Base-by-base conservation (phyloP, 1,140 invertebrate species). In the Pseudomyrmex sp. region DNA sequence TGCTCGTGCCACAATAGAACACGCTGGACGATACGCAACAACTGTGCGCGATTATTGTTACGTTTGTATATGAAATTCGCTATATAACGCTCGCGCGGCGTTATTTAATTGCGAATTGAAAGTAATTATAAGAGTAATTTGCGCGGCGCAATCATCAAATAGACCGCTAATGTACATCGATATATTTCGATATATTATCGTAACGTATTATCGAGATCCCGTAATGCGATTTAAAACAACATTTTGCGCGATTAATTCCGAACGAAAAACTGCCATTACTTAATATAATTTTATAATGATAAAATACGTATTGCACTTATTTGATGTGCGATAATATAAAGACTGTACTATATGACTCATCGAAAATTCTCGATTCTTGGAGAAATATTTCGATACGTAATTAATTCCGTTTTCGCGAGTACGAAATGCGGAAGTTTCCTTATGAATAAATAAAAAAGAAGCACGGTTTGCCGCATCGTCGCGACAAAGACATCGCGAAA, bases 31-130 rank as follows among this genome's bases (percentile, higher is more conserved):
- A 2, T 23, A 13, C 18, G 15, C 46, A n/a, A 70, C 35, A 8
- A 80, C n/a, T 80, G 50, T 61, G 59, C 65, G 2, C 48, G 44
- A 50, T 44, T 10, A 35, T 48, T 61, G 15, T 68, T 46, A 20
- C 68, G 69, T 18, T 1, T 8, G n/a, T 3, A 18, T 50, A n/a
- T 50, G 56, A 5, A 3, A 20, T 12, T 1, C 4, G 13, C 1
- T 56, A 69, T 10, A 7, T 12, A 44, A 23, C 13, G 5, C 18
- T 56, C 26, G 8, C 9, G 13, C 61, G 15, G 4, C 5, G 8
- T 44, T n/a, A 20, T 26, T 70, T 18, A 58, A 70, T 8, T 48
- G 8, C 26, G 13, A 20, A 80, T 72, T 80, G 35, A 80, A 72
- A 50, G 23, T 61, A 59, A 80, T 62, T 48, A 61, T 35, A 61